Base-by-base conservation (phyloP, 2,888 invertebrate genomes). In the Epistrophe grossulariae region DNA sequence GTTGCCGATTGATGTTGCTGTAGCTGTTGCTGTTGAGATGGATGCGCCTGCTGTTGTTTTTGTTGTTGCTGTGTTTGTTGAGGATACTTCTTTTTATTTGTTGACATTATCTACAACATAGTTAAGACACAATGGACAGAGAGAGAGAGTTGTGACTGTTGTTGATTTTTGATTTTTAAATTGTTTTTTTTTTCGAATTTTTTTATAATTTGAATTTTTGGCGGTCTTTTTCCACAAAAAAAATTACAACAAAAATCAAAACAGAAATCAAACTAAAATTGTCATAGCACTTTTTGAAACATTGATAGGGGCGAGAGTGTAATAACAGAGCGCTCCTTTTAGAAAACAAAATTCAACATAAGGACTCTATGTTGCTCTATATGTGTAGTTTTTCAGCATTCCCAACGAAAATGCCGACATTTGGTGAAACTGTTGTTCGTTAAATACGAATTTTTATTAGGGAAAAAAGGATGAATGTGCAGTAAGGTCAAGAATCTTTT, bases 51-150 rank as follows among this genome's bases (percentile, higher is more conserved):
- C 74, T 83, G 71, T 19, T 89, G 59, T 57, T 59, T 38, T 60
- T 45, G 45, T 48, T 17, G 17, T 48, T 60, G 88, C 77, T 89
- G 82, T 88, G 89, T 88, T 81, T 81, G 81, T 68, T 89, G 89
- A 71, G 88, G 83, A 89, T 90, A 91, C 89, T 91, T 91, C 87
- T 88, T 89, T 88, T 91, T 91, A 90, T 91, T 91, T 84, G 91
- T 76, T 80, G 90, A 88, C 89, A 91, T 89, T 84, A 91, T 91
- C 91, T 91, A 91, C 89, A 91, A 91, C 90, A 90, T 62, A 79
- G 73, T 84, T 84, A 84, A 60, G 17, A 79, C 68, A 83, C 77
- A 78, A 50, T 50, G 28, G 60, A 79, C 81, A 82, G 57, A 84
- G 43, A 45, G 43, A 84, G 43, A 45, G 28, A 45, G 66, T 62